Conservation (phyloP, 2,113 vertebrate species). For the Desmodus rotundus region DNA sequence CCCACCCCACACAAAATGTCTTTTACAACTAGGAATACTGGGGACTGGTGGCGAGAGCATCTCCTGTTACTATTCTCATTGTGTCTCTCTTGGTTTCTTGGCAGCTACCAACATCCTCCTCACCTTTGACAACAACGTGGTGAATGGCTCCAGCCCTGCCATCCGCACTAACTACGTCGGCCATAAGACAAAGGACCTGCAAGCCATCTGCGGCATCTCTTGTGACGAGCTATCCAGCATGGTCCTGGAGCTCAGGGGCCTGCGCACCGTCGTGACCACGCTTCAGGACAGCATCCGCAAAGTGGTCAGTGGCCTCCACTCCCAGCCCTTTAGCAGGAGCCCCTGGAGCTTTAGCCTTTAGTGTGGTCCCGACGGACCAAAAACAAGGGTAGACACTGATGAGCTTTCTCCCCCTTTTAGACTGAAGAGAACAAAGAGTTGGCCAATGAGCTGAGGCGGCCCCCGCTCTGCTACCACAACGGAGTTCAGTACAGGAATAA, state of each 20-base stretch:
- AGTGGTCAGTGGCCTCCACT: constrained; percentile 87
- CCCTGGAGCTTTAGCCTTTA: background rate
- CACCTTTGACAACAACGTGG: constrained; percentile 91
- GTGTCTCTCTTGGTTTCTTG: background rate
- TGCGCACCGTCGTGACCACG: constrained; percentile 89
- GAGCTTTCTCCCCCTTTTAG: constrained; percentile 72
- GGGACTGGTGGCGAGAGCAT: background rate
- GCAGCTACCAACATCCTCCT: constrained; percentile 85
- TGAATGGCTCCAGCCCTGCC: constrained; percentile 94
- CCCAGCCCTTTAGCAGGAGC: background rate
- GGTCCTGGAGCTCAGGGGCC: constrained; percentile 92
- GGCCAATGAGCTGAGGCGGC: constrained; percentile 79
- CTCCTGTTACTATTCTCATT: background rate
- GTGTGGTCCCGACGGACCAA: background rate
- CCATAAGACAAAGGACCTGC: constrained; percentile 94
- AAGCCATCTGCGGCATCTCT: constrained; percentile 93
- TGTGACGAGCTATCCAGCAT: constrained; percentile 93
- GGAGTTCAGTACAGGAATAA: constrained; percentile 88
- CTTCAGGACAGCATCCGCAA: constrained; percentile 90
- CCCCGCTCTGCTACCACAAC: constrained; percentile 89
- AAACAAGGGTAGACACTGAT: background rate
- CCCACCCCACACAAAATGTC: background rate
- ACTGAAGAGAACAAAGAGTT: constrained; percentile 83
- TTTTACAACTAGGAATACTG: background rate
- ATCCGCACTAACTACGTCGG: constrained; percentile 94